Evolutionary conservation across 92 coral and sea anemone genomes (phyloP), one percentile per base, ranked within the genome.

Genomic region (Epizoanthus rinbou): DNA sequence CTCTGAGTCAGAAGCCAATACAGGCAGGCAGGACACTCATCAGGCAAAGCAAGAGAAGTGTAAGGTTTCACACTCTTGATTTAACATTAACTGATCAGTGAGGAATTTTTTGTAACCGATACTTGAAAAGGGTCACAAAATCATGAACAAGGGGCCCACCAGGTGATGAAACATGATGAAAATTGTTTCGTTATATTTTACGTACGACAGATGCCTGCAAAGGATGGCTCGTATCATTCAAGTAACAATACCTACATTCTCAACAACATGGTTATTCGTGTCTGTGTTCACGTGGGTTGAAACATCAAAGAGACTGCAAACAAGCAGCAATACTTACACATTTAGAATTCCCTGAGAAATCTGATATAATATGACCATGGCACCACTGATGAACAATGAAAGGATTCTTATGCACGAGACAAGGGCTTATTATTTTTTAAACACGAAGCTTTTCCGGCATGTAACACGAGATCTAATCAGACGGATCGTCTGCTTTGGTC

Each of bases 71-170:
- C 66, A 22, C 82, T 37, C 33, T 63, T 59, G 71, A 78, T 78
- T 78, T 78, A 78, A 78, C 19, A 78, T 78, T 78, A 78, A 78
- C 82, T 69, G n/a, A 60, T 60, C 24, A 63, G 56, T 62, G 69
- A 39, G 71, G 82, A 62, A 78, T 78, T 78, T 23, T 37, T 78
- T 60, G 82, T 31, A 78, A 78, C 39, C 16, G 82, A 78, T 78
- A 78, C 69, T 47, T 23, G 23, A 43, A 43, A 23, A 78, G 22
- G 69, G 82, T 78, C 82, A 60, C 56, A 60, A 60, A 62, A 21
- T 59, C 15, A 54, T 33, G 39, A 63, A 56, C 69, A 60, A 56
- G 71, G n/a, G 25, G 16, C 71, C 31, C 58, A 69, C 71, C 39
- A 23, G 82, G 70, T 78, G 69, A 60, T 60, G 56, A 76, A 58